Percentiles rank a stretch among this genome's conserved stretches.
Conservation (phyloP, 2,113 vertebrate species). For the Antigone vipio region DNA sequence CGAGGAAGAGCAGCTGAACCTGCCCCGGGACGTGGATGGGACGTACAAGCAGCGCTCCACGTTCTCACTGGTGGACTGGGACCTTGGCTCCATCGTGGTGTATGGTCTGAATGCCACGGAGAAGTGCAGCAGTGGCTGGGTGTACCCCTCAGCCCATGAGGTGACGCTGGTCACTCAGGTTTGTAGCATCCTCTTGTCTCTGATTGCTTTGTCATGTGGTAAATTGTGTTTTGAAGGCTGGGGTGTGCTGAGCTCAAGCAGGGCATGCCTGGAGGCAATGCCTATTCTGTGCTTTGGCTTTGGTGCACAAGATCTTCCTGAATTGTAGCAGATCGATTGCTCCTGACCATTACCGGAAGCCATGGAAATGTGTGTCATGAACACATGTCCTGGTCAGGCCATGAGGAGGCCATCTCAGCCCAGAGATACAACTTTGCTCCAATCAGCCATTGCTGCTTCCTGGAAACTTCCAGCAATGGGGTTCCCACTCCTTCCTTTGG, state of each 20-base stretch:
- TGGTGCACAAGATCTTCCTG: neutral
- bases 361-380: neutral
- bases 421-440: neutral
- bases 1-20: conserved; percentile 62
- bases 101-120: conserved; percentile 76
- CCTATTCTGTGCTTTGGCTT: neutral
- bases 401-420: neutral
- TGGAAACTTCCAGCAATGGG: neutral
- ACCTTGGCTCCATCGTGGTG: conserved; percentile 71
- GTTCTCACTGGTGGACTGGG: conserved; percentile 73
- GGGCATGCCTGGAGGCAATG: neutral
- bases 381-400: neutral
- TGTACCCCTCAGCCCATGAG: conserved; percentile 36
- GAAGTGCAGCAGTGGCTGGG: conserved; percentile 73
- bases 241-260: neutral
- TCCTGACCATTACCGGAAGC: neutral
- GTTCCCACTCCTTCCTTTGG: neutral
- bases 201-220: neutral
- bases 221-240: neutral
- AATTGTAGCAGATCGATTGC: neutral
- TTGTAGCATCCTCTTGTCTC: neutral
- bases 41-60: conserved; percentile 78
- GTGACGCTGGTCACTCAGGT: conserved; percentile 79
- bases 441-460: neutral
- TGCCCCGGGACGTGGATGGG: conserved; percentile 69